Evolutionary conservation across 2,797 vertebrate genomes (phyloP), one percentile per base, ranked within the genome.

Genomic region (Parambassis ranga): DNA sequence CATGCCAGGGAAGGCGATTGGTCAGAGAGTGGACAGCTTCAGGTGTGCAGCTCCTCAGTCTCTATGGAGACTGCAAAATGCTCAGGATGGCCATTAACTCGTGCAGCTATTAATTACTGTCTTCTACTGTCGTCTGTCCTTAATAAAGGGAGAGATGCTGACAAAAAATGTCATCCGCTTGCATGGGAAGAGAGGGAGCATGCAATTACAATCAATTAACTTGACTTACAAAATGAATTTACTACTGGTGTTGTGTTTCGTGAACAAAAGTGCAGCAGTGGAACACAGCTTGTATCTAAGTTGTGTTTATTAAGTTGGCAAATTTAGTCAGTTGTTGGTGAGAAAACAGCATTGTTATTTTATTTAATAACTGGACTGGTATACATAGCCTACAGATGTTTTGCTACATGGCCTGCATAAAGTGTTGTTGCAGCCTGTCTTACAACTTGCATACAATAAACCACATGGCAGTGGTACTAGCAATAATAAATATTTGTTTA

Each of bases 41-140:
- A 87, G 80, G 79, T 85, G 67, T 24, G 65, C 63, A 44, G 55
- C 66, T 57, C 57, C 70, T 49, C 52, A 2, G 82, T 89, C 82
- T 76, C 90, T 70, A 82, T 85, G 77, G 83, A 80, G 78, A 88
- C 71, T 3, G 65, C 56, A 16, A 68, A 77, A 87, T 16, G 76
- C 87, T 80, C 69, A 73, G 73, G 71, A 83, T 26, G 19, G 66
- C 77, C 75, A 86, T 89, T 86, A 82, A 75, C 72, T 73, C 72
- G 58, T 71, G 68, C 72, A 72, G 72, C 71, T 79, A 86, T 88
- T 84, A 87, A 81, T 88, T 85, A 85, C 56, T 78, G 71, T 82
- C 78, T 74, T 75, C 62, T 58, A n/a, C 71, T 71, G 74, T 86
- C 83, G 80, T 80, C 68, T 84, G 77, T 76, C 72, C 59, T 77